Base-by-base conservation (phyloP, 2,888 invertebrate genomes). In the Polylopha cassiicola region DNA sequence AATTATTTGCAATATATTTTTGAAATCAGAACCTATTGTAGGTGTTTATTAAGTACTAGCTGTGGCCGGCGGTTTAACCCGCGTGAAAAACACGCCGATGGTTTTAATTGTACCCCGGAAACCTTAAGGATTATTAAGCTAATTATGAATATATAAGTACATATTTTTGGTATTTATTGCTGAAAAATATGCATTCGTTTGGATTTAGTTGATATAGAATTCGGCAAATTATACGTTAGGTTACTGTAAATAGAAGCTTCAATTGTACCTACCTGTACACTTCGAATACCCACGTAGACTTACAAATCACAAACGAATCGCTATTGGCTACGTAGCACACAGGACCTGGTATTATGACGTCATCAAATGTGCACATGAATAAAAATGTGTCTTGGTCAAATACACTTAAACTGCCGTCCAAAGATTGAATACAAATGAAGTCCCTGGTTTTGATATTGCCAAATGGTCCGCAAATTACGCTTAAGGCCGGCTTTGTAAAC, bases 351-450 rank as follows among this genome's bases (percentile, higher is more conserved):
- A 97, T 84, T 32, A 96, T 81, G 43, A 92, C 90, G 37, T 93
- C 92, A 1, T 93, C 92, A 50, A 98, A 87, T 51, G 91, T 89
- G 46, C 95, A 92, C 59, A 90, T 90, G 66, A 97, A 96, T 8
- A 93, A 88, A 66, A 93, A 94, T 37, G 92, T 91, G 73, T 98
- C 98, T 78, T 97, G 97, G 67, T 98, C 98, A 71, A 92, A 98
- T 67, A 99, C 94, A 37, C 92, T 91, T 9, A 98, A 72, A 33
- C 92, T 90, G 7, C 98, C 97, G 75, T 98, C 97, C 56, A 98
- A 76, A 17, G 94, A 94, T 65, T 96, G 95, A 10, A 98, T 90
- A 66, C 97, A 97, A 42, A 97, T 87, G 57, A 97, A 95, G 70
- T 98, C 97, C 61, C 95, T 87, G 2, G 91, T 90, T 63, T 91